Base-by-base conservation (phyloP, 2,888 invertebrate species). In the Orthosia incerta region DNA sequence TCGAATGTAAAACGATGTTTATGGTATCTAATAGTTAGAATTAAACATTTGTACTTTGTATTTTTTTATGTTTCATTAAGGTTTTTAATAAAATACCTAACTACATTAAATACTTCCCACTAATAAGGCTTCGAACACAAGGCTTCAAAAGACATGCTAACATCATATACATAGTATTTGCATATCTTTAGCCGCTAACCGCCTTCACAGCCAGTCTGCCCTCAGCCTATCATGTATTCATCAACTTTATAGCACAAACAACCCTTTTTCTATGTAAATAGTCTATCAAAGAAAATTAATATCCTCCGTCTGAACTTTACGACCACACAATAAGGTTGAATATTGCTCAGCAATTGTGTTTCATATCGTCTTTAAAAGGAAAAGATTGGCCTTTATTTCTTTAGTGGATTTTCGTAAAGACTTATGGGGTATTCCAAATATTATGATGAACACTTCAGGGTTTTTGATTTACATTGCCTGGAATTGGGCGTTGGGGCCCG, bases 251-350 rank as follows among this genome's bases (percentile, higher is more conserved):
- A 88, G 85, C 90, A 84, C 79, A 88, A 89, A 89, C 88, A 86
- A 83, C 77, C 84, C 87, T 77, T 77, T 92, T 87, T 88, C 86
- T 81, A 92, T 93, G 91, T 90, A 92, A 93, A 94, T 93, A 78
- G 69, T 78, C 76, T 64, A 84, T 88, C 87, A 84, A 80, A 81
- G 84, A 76, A 89, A 79, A 75, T 80, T 74, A 76, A 74, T 84
- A 56, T 66, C 51, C 26, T 74, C 2, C 20, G 26, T 31, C 56
- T 57, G 53, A 76, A 68, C 61, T 67, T 65, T 86, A 71, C 48
- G 9, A 12, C n/a, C 18, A 16, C 23, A 39, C 11, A 31, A 66
- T 72, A 84, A 50, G 51, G 65, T 55, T 65, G 56, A 72, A 64
- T 63, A 53, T 86, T 15, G 50, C 20, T 1, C 48, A 23, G 20